These are phyloP conservation scores for Conomelus anceps DNA, from an alignment of 2,888 invertebrate species.

Conservation along the genomic window DNA sequence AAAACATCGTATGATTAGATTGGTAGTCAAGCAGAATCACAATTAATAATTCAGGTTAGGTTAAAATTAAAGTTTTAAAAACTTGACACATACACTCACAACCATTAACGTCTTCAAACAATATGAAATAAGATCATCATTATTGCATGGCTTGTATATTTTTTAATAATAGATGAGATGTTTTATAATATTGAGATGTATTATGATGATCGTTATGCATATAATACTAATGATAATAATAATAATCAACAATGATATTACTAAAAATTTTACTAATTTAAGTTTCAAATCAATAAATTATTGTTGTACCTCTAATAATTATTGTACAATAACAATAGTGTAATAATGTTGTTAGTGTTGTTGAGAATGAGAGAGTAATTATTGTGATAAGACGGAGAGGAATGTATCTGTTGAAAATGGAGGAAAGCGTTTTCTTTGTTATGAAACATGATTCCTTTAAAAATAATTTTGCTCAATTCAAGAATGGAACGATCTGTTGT, in stretches of 20 bases:
- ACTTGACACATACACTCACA: not conserved
- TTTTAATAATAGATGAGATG: not conserved
- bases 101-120: not conserved
- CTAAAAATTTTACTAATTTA: not conserved
- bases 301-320: not conserved
- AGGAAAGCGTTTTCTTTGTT: not conserved
- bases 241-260: no score
- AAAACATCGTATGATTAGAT: not conserved
- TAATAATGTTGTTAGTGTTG: not conserved
- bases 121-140: not conserved
- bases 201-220: not conserved
- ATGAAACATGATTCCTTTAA: not conserved
- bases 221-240: not conserved
- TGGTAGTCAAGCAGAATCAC: not conserved
- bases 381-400: not conserved
- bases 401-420: not conserved
- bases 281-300: not conserved
- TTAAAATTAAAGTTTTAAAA: not conserved
- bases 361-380: not conserved
- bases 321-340: no score
- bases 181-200: not conserved
- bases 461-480: not conserved
- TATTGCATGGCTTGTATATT: not conserved
- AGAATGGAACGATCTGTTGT: not conserved
- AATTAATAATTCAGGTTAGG: not conserved